Conservation (phyloP, 2,888 invertebrate species). For the Drosophila lutescens region DNA sequence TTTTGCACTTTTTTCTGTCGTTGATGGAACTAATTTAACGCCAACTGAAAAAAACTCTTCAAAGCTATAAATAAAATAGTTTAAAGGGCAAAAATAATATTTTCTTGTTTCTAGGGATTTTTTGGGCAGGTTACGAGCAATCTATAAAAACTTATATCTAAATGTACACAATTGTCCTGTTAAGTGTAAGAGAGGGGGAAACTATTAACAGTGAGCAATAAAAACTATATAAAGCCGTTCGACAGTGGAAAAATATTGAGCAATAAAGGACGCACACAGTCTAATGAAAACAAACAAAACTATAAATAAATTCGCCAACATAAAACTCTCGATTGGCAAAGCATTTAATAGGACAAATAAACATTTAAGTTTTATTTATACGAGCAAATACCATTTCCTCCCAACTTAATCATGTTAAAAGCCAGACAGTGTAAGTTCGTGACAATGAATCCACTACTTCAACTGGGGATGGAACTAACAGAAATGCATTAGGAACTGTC, state of each 20-base stretch:
- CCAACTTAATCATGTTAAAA: slow-evolving; percentile 66
- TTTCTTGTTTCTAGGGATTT: slow-evolving; percentile 9
- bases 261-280: slow-evolving; percentile 60
- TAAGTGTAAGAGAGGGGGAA: not conserved
- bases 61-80: slow-evolving; percentile 23
- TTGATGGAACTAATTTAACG: slow-evolving; percentile 10
- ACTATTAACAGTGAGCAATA: slow-evolving; percentile 23
- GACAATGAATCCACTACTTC: slow-evolving; percentile 5
- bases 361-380: slow-evolving; percentile 47
- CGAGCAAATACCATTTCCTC: not conserved
- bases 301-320: slow-evolving; percentile 73
- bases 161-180: slow-evolving; percentile 34
- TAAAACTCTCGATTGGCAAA: slow-evolving; percentile 68
- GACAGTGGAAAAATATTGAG: slow-evolving; percentile 37
- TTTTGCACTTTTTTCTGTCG: slow-evolving; percentile 19
- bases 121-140: slow-evolving; percentile 13
- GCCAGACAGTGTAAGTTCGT: slow-evolving; percentile 51
- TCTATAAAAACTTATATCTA: slow-evolving; percentile 31
- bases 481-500: slow-evolving; percentile 14
- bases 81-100: slow-evolving; percentile 12
- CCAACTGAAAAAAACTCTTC: slow-evolving; percentile 21
- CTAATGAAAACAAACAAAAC: slow-evolving; percentile 80
- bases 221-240: slow-evolving; percentile 34
- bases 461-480: not conserved
- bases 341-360: slow-evolving; percentile 61